These are phyloP conservation scores for Pteromalus puparum DNA, from an alignment of 1,140 invertebrate genomes.

Conservation along the genomic window DNA sequence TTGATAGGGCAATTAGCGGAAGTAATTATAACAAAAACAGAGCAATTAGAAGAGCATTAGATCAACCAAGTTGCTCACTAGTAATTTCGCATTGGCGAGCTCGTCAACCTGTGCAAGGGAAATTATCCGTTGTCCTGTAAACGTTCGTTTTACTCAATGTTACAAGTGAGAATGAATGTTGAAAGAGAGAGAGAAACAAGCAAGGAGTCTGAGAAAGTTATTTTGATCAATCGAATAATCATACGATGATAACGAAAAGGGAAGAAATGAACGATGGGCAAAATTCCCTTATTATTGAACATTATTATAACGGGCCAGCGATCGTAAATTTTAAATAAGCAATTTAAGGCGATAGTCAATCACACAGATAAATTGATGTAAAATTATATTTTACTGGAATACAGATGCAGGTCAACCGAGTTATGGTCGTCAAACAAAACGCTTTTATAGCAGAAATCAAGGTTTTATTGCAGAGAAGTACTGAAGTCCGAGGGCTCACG, in stretches of 20 bases:
- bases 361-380: not conserved
- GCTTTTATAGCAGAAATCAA: constrained; percentile 32
- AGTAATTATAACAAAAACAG: constrained; percentile 42
- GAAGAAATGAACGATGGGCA: too few relatives aligned
- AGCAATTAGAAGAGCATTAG: constrained; percentile 44
- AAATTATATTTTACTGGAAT: constrained; percentile 34
- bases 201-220: too few relatives aligned
- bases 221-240: too few relatives aligned
- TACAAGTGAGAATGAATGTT: not conserved
- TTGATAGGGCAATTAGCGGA: constrained; percentile 46
- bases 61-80: constrained; percentile 34
- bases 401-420: constrained; percentile 10
- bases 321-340: constrained; percentile 13
- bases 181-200: too few relatives aligned
- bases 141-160: not conserved
- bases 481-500: not conserved
- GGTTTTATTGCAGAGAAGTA: constrained; percentile 23
- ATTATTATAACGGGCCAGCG: not conserved
- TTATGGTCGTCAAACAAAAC: not conserved
- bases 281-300: too few relatives aligned
- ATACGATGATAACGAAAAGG: too few relatives aligned
- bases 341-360: not conserved
- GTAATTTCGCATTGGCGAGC: constrained; percentile 36
- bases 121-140: not conserved
- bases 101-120: too few relatives aligned